Conservation (phyloP, 2,888 invertebrate species). For the Saturnia pavonia region DNA sequence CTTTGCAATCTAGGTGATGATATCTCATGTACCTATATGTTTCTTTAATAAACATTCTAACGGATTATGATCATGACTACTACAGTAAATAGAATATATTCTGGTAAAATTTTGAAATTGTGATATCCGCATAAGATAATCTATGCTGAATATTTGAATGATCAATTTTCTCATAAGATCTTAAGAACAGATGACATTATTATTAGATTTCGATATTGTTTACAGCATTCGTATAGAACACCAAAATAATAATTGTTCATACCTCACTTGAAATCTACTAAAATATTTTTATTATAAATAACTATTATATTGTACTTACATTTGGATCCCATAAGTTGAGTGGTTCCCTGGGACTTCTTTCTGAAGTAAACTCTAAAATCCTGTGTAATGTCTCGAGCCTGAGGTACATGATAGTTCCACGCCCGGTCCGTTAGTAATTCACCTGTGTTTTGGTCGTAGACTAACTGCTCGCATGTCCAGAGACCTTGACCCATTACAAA, state of each 20-base stretch:
- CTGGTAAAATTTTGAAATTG: no score
- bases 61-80: no score
- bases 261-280: neutral
- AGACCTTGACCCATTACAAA: conserved; percentile 88
- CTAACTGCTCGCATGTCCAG: conserved; percentile 86
- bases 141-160: no score
- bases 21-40: no score
- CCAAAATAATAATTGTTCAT: neutral
- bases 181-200: no score
- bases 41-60: no score
- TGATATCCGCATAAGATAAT: no score
- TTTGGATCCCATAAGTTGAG: conserved; percentile 74
- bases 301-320: conserved; percentile 25
- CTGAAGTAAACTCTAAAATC: conserved; percentile 86
- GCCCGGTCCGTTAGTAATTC: conserved; percentile 86
- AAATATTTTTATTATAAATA: neutral
- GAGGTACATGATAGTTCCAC: conserved; percentile 89
- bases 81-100: no score
- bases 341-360: conserved; percentile 82
- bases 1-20: no score
- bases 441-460: conserved; percentile 83
- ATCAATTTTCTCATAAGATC: no score
- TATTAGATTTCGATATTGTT: no score
- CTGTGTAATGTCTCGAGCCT: conserved; percentile 87
- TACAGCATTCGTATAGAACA: neutral